phyloP scores from a whole-genome alignment of 2,113 vertebrate species.

The Pangasianodon hypophthalmus region DNA sequence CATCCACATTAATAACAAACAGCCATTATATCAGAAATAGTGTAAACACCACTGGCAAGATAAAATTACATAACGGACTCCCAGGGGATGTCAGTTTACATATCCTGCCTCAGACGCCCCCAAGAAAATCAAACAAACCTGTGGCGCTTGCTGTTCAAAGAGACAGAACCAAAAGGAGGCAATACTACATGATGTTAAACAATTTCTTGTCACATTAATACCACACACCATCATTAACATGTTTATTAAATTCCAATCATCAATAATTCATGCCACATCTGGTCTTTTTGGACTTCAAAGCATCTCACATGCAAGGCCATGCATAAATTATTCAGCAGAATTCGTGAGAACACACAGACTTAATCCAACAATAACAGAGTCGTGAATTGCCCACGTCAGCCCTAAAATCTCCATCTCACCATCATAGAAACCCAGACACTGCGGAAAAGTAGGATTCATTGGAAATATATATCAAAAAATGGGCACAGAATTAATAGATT shows the following conservation, averaged over 20 bases:
- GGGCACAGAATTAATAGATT: neutral
- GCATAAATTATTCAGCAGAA: conserved; percentile 20
- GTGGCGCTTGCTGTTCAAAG: neutral
- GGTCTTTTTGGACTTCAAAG: conserved; percentile 22
- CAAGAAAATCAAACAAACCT: conserved; percentile 22
- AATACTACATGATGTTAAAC: conserved; percentile 15
- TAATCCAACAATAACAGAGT: neutral
- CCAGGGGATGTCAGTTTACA: conserved; percentile 22
- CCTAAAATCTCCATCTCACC: neutral
- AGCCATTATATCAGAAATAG: conserved; percentile 25
- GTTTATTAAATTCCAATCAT: conserved; percentile 22
- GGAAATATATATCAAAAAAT: neutral
- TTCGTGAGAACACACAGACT: conserved; percentile 18
- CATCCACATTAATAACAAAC: conserved; percentile 10
- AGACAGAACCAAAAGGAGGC: neutral
- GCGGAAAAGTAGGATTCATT: neutral
- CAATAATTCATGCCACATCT: conserved; percentile 36
- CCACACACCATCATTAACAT: conserved; percentile 19
- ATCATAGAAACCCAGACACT: neutral
- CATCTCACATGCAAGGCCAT: neutral
- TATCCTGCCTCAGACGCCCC: conserved; percentile 10
- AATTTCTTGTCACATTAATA: neutral
- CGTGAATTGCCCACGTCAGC: neutral
- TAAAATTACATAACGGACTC: conserved; percentile 12
- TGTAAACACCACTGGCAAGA: conserved; percentile 18